These are phyloP conservation scores for Daboia siamensis DNA, from an alignment of 2,113 vertebrate genomes.

Conservation along the genomic window DNA sequence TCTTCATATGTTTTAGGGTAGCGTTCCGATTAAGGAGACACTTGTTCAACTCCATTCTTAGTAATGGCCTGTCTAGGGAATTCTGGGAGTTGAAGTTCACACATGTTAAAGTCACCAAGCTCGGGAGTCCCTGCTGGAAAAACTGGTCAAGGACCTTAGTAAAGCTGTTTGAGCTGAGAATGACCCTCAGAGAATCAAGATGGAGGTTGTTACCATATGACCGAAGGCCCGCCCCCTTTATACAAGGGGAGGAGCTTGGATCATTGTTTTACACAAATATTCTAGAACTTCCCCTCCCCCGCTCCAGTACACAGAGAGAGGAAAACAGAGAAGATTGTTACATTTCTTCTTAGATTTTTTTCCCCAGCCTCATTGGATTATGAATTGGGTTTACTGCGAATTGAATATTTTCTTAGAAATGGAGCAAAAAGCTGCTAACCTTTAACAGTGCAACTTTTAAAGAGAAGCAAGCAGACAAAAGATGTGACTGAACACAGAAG, in stretches of 20 bases:
- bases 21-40: no score
- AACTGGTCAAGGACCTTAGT: no score
- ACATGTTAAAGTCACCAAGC: no score
- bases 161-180: background rate
- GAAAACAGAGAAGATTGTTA: slow-evolving; percentile 38
- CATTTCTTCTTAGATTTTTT: slow-evolving; percentile 26
- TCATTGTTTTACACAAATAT: background rate
- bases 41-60: no score
- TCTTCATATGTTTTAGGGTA: no score
- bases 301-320: slow-evolving; percentile 9
- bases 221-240: background rate
- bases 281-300: background rate
- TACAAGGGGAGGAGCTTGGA: background rate
- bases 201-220: background rate
- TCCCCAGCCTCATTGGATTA: background rate
- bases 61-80: no score
- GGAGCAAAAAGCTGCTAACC: background rate
- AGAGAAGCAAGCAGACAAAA: background rate
- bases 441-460: background rate
- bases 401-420: background rate
- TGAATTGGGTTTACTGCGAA: background rate
- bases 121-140: no score
- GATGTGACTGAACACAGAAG: background rate
- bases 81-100: no score
- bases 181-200: background rate